Evolutionary conservation across 1,140 invertebrate genomes (phyloP).

Genomic region (Pseudachorutes palmiensis): DNA sequence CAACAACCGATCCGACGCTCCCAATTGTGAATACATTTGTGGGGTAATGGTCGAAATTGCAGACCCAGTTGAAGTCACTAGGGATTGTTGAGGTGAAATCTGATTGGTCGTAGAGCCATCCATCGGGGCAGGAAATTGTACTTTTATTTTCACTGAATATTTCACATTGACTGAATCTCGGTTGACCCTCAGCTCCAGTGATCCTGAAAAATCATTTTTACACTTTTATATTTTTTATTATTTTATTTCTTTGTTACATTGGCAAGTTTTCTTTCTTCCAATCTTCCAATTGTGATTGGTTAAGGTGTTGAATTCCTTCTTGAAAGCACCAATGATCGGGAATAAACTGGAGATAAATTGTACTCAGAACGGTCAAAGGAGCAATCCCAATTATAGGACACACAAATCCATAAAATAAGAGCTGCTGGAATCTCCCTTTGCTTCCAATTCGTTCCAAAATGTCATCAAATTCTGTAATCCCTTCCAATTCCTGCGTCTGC

Average conservation of each 20-base stretch:
- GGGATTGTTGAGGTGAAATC: constrained; percentile 30
- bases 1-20: constrained; percentile 28
- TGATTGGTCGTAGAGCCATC: constrained; percentile 32
- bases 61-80: constrained; percentile 32
- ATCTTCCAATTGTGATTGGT: constrained; percentile 14
- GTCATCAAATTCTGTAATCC: constrained; percentile 31
- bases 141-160: constrained; percentile 21
- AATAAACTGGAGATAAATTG: constrained; percentile 28
- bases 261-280: constrained; percentile 32
- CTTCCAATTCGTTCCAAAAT: constrained; percentile 29
- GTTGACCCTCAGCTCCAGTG: constrained; percentile 18
- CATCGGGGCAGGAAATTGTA: constrained; percentile 17
- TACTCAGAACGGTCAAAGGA: constrained; percentile 29
- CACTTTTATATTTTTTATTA: neutral
- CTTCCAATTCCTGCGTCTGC: neutral
- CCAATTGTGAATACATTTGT: constrained; percentile 29
- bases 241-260: constrained; percentile 15
- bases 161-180: constrained; percentile 22
- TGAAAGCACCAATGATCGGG: constrained; percentile 30
- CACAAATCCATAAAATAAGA: constrained; percentile 29
- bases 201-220: constrained; percentile 15
- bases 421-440: constrained; percentile 31
- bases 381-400: constrained; percentile 26
- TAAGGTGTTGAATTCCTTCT: constrained; percentile 17
- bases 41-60: constrained; percentile 22